Evolutionary conservation across 2,888 invertebrate genomes (phyloP).

Genomic region (Drosophila meridionalis): DNA sequence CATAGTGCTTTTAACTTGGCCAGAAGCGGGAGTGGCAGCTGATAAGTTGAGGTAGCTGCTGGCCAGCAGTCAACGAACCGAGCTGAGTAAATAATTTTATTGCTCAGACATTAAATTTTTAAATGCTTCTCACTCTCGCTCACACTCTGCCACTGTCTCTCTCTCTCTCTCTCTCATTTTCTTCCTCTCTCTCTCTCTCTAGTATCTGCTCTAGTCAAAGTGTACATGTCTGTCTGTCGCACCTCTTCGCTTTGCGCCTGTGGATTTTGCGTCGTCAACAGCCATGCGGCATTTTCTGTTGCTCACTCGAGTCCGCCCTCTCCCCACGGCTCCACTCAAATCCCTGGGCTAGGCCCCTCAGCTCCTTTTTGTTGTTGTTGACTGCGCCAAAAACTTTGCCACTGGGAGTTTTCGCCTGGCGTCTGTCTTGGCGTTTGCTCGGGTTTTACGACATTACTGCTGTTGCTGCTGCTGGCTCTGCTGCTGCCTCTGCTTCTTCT

Average conservation of each 20-base stretch:
- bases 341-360: neutral
- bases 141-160: neutral
- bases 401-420: conserved; percentile 52
- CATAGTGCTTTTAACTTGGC: conserved; percentile 26
- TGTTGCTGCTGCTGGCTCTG: conserved; percentile 16
- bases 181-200: neutral
- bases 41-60: conserved; percentile 30
- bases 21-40: conserved; percentile 1
- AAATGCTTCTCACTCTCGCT: conserved; percentile 33
- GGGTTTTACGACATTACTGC: conserved; percentile 40
- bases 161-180: neutral
- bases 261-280: conserved; percentile 60
- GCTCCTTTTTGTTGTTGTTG: conserved; percentile 42
- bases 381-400: conserved; percentile 65
- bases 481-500: neutral
- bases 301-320: neutral
- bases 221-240: conserved; percentile 44
- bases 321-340: neutral
- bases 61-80: conserved; percentile 53
- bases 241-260: conserved; percentile 59
- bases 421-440: conserved; percentile 50
- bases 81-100: conserved; percentile 64
- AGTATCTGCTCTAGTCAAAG: conserved; percentile 32
- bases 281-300: conserved; percentile 39
- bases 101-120: conserved; percentile 61